Conservation (phyloP, 2,797 vertebrate species). For the Acipenser ruthenus region DNA sequence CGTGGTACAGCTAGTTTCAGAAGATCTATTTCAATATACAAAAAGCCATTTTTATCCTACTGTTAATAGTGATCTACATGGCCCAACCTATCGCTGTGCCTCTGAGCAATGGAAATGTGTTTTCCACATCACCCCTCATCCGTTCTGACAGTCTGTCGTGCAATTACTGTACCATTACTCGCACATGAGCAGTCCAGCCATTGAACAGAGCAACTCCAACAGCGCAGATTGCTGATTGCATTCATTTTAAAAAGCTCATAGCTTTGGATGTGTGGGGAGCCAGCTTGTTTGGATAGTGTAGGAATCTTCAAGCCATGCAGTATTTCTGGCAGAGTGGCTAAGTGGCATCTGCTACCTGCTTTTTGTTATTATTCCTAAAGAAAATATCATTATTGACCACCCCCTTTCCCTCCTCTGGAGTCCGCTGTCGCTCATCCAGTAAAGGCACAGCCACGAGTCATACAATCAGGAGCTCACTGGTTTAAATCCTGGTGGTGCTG, state of each 20-base stretch:
- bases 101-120: constrained; percentile 44
- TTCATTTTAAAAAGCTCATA: not conserved
- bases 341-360: not conserved
- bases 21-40: no score
- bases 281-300: not conserved
- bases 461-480: no score
- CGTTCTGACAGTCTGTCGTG: constrained; percentile 75
- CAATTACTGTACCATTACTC: constrained; percentile 59
- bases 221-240: constrained; percentile 19
- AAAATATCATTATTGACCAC: not conserved
- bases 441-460: no score
- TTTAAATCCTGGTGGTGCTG: no score
- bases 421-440: no score
- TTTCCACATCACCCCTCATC: constrained; percentile 67
- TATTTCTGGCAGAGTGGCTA: not conserved
- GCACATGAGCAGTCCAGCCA: constrained; percentile 34
- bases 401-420: no score
- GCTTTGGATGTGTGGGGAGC: not conserved
- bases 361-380: not conserved
- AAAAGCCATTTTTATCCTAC: no score
- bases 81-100: no score
- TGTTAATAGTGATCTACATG: no score
- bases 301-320: not conserved
- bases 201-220: constrained; percentile 18
- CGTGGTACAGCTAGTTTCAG: no score